Evolutionary conservation across 2,888 invertebrate species (phyloP), one percentile per base, ranked within the genome.

Genomic region (Temnothorax unifasciatus): DNA sequence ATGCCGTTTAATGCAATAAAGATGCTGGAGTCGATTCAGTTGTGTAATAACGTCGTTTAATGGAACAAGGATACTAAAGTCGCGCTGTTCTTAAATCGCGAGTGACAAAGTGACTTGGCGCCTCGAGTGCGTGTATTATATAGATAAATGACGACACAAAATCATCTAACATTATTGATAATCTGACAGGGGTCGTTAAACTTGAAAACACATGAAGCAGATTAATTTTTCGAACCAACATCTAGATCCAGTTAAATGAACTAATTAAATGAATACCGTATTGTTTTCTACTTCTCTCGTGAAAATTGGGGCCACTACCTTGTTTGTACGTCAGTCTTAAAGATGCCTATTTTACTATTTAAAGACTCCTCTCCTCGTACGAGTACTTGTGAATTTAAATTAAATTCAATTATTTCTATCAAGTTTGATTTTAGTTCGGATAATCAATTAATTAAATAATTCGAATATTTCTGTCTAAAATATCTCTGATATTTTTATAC

Each of bases 1-100:
- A 71, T 59, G 79, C 59, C 79, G 34, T 81, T 81, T 81, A 59
- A 73, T 81, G 79, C 15, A 59, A 71, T 73, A 73, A 81, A 81
- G 79, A 59, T 59, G 73, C 79, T 25, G 34, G 9, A 71, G 79
- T 79, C 69, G 79, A 13, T 52, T 52, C 50, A 34, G 74, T 63
- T 73, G 73, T 41, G 38, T 59, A 54, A 69, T 77, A 68, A 81
- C 38, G 59, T 59, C 73, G 59, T 81, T 81, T 81, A 81, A 81
- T 73, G 73, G 59, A 81, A 79, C 75, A 52, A 25, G 50, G 64
- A 64, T 81, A 47, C 71, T 79, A 73, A 81, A 81, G 47, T 71
- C 71, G 21, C 44, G 8, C 71, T 44, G 54, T 66, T 64, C 38
- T 68, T 54, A 38, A 25, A 15, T 64, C 73, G 50, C 47, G 41